phyloP scores from a whole-genome alignment of 2,888 invertebrate species.

The Campoplex nolae region DNA sequence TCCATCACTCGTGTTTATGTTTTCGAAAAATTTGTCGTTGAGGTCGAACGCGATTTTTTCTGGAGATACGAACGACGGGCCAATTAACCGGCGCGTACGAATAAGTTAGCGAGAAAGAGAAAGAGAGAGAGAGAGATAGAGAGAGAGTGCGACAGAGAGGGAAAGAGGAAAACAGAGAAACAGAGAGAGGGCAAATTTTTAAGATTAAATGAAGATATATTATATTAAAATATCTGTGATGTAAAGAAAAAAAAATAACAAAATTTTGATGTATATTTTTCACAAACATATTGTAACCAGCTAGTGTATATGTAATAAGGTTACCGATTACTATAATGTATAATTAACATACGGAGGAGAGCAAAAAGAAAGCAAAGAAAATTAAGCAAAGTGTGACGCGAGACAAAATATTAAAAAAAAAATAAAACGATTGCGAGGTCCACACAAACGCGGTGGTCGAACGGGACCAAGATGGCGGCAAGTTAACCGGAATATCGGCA shows the following conservation, averaged over 20 bases:
- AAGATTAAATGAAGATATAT: slow-evolving; percentile 83
- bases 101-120: slow-evolving; percentile 72
- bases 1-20: background rate
- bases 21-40: slow-evolving; percentile 55
- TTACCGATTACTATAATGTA: slow-evolving; percentile 79
- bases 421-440: slow-evolving; percentile 73
- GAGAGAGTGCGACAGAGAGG: slow-evolving; percentile 59
- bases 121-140: background rate
- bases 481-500: slow-evolving; percentile 79
- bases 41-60: slow-evolving; percentile 71
- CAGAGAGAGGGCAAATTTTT: slow-evolving; percentile 79
- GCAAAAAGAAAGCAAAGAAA: slow-evolving; percentile 42
- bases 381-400: slow-evolving; percentile 56
- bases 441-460: slow-evolving; percentile 81
- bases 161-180: slow-evolving; percentile 47
- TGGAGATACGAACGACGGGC: slow-evolving; percentile 78
- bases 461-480: slow-evolving; percentile 83
- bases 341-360: slow-evolving; percentile 65
- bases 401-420: slow-evolving; percentile 59
- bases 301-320: slow-evolving; percentile 84
- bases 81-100: slow-evolving; percentile 77
- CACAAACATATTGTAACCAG: slow-evolving; percentile 84
- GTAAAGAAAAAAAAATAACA: slow-evolving; percentile 83
- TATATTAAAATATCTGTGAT: slow-evolving; percentile 85
- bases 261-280: slow-evolving; percentile 85